Percentiles rank a stretch among this genome's conserved stretches.
phyloP scores from a whole-genome alignment of 2,888 invertebrate species.

The Neoitamus cyanurus region DNA sequence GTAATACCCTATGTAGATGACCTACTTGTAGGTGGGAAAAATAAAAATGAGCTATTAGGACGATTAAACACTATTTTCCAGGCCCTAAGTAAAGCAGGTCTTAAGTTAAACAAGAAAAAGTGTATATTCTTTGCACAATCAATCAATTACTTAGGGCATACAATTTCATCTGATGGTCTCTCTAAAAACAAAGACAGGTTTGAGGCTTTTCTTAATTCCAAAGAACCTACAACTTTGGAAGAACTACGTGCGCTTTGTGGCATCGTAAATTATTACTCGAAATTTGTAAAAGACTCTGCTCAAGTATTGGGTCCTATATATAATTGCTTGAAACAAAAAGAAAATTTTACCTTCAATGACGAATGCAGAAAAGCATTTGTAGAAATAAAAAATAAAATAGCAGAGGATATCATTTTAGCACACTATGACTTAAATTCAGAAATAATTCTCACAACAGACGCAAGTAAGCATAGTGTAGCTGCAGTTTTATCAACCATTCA shows the following conservation, averaged over 20 bases:
- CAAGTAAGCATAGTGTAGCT: slow-evolving; percentile 48
- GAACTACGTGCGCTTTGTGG: slow-evolving; percentile 56
- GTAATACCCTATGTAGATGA: slow-evolving; percentile 55
- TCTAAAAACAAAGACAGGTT: slow-evolving; percentile 54
- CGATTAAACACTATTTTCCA: slow-evolving; percentile 55
- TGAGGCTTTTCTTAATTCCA: slow-evolving; percentile 33
- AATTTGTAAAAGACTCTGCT: slow-evolving; percentile 58
- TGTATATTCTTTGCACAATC: slow-evolving; percentile 56
- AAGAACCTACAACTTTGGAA: slow-evolving; percentile 34
- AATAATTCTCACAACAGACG: slow-evolving; percentile 53
- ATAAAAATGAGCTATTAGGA: slow-evolving; percentile 54
- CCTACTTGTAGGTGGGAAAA: slow-evolving; percentile 55
- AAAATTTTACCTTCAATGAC: slow-evolving; percentile 56
- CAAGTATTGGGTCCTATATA: slow-evolving; percentile 57
- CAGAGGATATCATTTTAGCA: slow-evolving; percentile 49
- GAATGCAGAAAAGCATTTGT: slow-evolving; percentile 57
- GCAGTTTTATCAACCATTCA: slow-evolving; percentile 38
- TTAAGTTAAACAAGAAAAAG: slow-evolving; percentile 57
- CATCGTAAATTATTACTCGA: slow-evolving; percentile 60
- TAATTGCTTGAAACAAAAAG: slow-evolving; percentile 51
- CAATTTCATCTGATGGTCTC: slow-evolving; percentile 56
- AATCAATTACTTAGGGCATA: slow-evolving; percentile 57
- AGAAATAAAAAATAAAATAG: slow-evolving; percentile 55
- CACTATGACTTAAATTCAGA: slow-evolving; percentile 50
- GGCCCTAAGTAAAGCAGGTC: slow-evolving; percentile 46